Evolutionary conservation across 2,113 vertebrate species (phyloP), one percentile per base, ranked within the genome.

Genomic region (Merops nubicus): DNA sequence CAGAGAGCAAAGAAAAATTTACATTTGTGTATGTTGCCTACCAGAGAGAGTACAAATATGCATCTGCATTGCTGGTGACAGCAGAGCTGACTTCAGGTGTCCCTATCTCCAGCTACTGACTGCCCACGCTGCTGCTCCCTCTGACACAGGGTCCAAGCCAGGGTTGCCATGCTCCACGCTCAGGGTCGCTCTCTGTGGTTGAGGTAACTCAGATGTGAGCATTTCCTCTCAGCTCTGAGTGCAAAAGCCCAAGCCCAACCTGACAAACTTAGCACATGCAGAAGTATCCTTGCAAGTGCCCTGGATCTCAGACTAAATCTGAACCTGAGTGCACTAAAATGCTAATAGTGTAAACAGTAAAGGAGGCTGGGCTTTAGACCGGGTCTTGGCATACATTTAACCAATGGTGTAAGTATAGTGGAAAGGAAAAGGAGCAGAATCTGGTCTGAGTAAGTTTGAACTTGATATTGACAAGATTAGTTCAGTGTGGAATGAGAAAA

Each of bases 111-210:
- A 62, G 57, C 25, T n/a, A 3, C 68, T 13, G 19, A 8, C 22
- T 8, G 6, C 11, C 25, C 0, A 0, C 0, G 0, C 48, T 78
- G 54, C 54, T 64, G 34, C 28, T 54, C 34, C 14, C 34, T 28
- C 67, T 34, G 54, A 38, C n/a, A 3, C 31, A 17, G 15, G 12
- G 17, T 9, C 14, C 0, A 3, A 33, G 28, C 8, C 12, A 48
- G 36, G 21, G 7, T n/a, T 28, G 40, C 56, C 33, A 6, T 2
- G 12, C 16, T 42, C 72, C 59, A 15, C 0, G 2, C 26, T 48
- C 48, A 43, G n/a, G 23, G 9, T 74, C 25, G 9, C 12, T 40
- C 64, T 48, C 34, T 6, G 20, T 31, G 31, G 3, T 7, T 25
- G 38, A 26, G 38, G 6, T 45, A 68, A 48, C 25, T 56, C 42